Evolutionary conservation across 2,113 vertebrate species (phyloP).

Genomic region (Paramormyrops kingsleyae): DNA sequence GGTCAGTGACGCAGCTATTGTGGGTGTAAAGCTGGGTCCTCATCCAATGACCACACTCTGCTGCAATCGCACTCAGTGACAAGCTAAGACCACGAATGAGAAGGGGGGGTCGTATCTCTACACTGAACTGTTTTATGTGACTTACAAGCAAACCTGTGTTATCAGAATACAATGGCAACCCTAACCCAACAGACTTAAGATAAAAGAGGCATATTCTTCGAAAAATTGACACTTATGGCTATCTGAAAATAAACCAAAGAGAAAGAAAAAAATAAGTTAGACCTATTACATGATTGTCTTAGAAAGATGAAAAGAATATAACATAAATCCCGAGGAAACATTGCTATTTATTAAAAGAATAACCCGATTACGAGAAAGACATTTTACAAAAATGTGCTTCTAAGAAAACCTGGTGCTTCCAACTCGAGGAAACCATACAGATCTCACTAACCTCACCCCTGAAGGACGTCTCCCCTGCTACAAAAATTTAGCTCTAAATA

Average conservation of each 20-base stretch:
- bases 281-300: not conserved
- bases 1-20: not conserved
- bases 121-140: not conserved
- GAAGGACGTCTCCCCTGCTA: not conserved
- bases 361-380: not conserved
- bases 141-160: not conserved
- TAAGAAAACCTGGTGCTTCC: constrained; percentile 22
- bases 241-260: not conserved
- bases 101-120: not conserved
- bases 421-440: constrained; percentile 54
- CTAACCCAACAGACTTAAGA: not conserved
- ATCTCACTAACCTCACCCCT: constrained; percentile 54
- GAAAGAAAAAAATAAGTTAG: not conserved
- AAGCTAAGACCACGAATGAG: not conserved
- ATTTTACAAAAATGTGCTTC: not conserved
- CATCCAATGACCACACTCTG: not conserved
- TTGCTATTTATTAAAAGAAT: not conserved
- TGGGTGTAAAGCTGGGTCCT: not conserved
- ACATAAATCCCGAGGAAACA: not conserved
- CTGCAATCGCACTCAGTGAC: not conserved
- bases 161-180: not conserved
- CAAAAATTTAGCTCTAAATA: not conserved
- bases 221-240: not conserved
- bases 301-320: not conserved
- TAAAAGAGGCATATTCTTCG: not conserved